phyloP scores from a whole-genome alignment of 2,113 vertebrate genomes.

The Lophura nycthemera region DNA sequence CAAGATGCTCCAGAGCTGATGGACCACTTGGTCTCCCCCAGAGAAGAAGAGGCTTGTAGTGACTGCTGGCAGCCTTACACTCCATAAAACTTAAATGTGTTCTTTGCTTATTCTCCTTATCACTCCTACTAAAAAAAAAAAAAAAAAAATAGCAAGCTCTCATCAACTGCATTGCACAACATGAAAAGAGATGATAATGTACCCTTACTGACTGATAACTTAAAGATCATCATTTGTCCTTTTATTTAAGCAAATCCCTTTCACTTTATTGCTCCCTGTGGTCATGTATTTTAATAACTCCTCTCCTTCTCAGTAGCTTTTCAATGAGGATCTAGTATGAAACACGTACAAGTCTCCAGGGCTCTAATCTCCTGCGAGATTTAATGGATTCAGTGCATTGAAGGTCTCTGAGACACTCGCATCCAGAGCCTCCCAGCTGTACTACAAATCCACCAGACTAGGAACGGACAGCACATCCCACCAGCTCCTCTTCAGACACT shows the following conservation, averaged over 20 bases:
- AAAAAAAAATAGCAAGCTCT: not conserved
- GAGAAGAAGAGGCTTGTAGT: not conserved
- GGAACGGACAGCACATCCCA: not conserved
- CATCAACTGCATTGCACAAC: not conserved
- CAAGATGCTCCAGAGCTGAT: not conserved
- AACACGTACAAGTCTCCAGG: not conserved
- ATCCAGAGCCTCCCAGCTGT: not conserved
- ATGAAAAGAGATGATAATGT: not conserved
- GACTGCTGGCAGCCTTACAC: not conserved
- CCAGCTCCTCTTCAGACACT: not conserved
- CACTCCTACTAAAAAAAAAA: not conserved
- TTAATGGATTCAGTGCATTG: no score
- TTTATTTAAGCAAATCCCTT: not conserved
- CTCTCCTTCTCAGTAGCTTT: not conserved
- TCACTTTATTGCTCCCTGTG: not conserved
- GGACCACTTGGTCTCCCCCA: not conserved
- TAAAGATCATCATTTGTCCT: not conserved
- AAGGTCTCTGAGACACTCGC: not conserved
- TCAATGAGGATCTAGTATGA: not conserved
- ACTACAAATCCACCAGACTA: fast-evolving
- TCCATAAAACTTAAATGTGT: not conserved
- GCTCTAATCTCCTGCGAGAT: not conserved
- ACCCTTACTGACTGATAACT: not conserved
- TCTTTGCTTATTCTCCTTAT: not conserved
- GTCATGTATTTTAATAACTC: not conserved